A percentile compares a stretch with the other conserved stretches of the same genome.
These are phyloP conservation scores for Protomyctophum bolini DNA, from an alignment of 2,113 vertebrate species.

Conservation along the genomic window DNA sequence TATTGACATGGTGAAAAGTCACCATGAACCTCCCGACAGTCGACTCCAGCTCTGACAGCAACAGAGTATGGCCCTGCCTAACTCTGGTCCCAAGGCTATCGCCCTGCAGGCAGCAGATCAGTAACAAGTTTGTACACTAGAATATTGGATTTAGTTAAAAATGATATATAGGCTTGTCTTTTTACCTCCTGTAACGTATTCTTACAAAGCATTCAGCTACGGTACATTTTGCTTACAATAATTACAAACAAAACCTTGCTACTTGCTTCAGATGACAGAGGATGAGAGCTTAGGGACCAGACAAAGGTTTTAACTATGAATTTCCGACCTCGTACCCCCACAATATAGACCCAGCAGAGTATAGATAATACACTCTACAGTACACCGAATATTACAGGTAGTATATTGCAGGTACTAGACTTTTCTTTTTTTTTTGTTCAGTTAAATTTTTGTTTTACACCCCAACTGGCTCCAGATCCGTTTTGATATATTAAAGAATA, in stretches of 20 bases:
- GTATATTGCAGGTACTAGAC: background rate
- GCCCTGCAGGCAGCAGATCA: slow-evolving; percentile 31
- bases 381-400: background rate
- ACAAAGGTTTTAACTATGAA: slow-evolving; percentile 11
- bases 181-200: background rate
- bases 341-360: background rate
- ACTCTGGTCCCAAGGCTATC: slow-evolving; percentile 27
- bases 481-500: background rate
- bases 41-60: background rate
- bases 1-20: background rate
- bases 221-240: too few relatives aligned
- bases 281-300: slow-evolving; percentile 51
- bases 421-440: background rate
- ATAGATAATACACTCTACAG: background rate
- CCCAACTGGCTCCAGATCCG: slow-evolving; percentile 7
- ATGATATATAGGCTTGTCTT: background rate
- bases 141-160: too few relatives aligned
- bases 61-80: slow-evolving; percentile 1
- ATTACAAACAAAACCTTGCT: background rate
- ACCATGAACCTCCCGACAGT: slow-evolving; percentile 4
- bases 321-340: background rate
- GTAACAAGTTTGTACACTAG: background rate
- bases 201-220: too few relatives aligned
- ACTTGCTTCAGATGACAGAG: slow-evolving; percentile 16
- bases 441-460: slow-evolving; percentile 1